Percentiles rank a stretch among this genome's conserved stretches.
Conservation (phyloP, 2,888 invertebrate genomes). For the Calephelis perditalis region DNA sequence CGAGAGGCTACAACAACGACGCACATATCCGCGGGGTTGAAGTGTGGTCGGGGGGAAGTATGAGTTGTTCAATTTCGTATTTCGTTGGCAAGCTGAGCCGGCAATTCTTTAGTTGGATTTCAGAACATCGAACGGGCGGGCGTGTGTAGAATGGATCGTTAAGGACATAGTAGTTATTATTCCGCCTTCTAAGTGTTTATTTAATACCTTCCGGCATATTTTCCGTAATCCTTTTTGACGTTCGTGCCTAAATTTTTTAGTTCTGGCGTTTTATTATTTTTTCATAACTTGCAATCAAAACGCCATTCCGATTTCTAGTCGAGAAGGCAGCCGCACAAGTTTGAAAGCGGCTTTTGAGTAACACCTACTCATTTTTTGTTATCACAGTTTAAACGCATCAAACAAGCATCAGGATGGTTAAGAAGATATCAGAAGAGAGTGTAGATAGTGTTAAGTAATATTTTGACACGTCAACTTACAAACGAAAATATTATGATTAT, state of each 20-base stretch:
- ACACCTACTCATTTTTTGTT: constrained; percentile 65
- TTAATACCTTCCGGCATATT: constrained; percentile 66
- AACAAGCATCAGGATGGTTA: constrained; percentile 70
- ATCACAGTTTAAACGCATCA: constrained; percentile 64
- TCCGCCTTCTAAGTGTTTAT: constrained; percentile 77
- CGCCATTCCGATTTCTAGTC: constrained; percentile 74
- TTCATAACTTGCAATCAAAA: constrained; percentile 50
- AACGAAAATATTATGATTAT: constrained; percentile 13
- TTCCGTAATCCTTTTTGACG: constrained; percentile 70
- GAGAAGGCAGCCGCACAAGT: constrained; percentile 74
- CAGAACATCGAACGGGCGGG: constrained; percentile 77
- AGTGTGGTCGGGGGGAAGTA: constrained; percentile 42
- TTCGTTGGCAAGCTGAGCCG: constrained; percentile 36
- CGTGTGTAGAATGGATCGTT: constrained; percentile 76
- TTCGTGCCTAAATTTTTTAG: constrained; percentile 63
- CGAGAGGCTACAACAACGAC: constrained; percentile 55
- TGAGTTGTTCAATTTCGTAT: constrained; percentile 21
- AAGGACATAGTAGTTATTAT: constrained; percentile 79
- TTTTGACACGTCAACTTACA: constrained; percentile 22
- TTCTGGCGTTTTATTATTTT: constrained; percentile 56
- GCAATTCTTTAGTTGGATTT: constrained; percentile 70
- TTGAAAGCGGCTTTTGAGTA: constrained; percentile 77
- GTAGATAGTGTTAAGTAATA: constrained; percentile 75
- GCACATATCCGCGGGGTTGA: constrained; percentile 35
- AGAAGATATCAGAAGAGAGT: constrained; percentile 77